Conservation (phyloP, 2,797 vertebrate genomes). For the Masticophis lateralis region DNA sequence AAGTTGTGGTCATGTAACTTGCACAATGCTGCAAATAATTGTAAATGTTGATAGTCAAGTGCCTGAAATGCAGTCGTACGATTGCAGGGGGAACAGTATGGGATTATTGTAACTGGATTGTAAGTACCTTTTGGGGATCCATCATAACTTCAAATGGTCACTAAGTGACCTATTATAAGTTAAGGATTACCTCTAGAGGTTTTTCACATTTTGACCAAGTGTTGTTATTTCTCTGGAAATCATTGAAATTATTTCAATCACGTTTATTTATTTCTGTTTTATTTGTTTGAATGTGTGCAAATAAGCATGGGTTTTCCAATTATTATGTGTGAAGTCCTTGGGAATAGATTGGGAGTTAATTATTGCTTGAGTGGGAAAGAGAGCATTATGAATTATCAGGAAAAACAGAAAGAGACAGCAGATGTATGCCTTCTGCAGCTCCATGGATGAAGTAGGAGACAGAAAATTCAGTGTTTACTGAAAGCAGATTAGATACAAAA, state of each 20-base stretch:
- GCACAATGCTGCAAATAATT: neutral
- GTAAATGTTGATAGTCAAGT: neutral
- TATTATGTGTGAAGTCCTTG: neutral
- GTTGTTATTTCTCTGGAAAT: neutral
- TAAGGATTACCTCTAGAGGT: neutral
- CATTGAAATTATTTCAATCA: neutral
- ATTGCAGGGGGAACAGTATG: neutral
- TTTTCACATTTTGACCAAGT: neutral
- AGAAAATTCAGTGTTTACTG: neutral
- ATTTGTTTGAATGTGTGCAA: neutral
- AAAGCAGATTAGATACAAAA: neutral
- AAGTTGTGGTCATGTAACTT: neutral
- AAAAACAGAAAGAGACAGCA: neutral
- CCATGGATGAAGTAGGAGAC: neutral
- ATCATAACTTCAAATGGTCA: neutral
- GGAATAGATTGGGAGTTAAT: neutral
- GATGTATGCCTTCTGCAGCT: neutral
- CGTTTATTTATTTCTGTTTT: neutral
- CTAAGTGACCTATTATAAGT: neutral
- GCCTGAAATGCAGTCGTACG: neutral
- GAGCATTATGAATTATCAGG: neutral
- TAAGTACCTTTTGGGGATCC: neutral
- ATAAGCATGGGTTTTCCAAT: neutral
- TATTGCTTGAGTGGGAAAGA: neutral
- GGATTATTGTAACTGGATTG: neutral